Evolutionary conservation across 2,797 vertebrate genomes (phyloP).

Genomic region (Neoniphon sammara): DNA sequence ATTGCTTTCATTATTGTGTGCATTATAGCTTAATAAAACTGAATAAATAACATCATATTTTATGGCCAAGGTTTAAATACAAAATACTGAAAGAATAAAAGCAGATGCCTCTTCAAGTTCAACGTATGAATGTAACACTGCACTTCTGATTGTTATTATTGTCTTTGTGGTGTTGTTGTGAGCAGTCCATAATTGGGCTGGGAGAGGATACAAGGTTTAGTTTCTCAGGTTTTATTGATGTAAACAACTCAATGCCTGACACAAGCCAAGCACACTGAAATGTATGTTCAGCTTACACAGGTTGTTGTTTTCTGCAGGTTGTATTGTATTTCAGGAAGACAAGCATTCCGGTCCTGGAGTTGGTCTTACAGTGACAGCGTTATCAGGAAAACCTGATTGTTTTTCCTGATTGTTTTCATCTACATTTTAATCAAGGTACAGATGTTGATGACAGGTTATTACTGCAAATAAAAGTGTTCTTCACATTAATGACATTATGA

Average conservation of each 20-base stretch:
- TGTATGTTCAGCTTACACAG: slow-evolving; percentile 48
- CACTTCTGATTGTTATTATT: slow-evolving; percentile 52
- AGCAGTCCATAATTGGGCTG: slow-evolving; percentile 37
- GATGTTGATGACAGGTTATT: slow-evolving; percentile 16
- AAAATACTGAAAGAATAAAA: neutral
- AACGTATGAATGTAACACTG: neutral
- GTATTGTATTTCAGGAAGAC: slow-evolving; percentile 52
- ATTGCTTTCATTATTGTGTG: slow-evolving; percentile 9
- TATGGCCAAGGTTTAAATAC: neutral
- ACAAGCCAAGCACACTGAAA: slow-evolving; percentile 56
- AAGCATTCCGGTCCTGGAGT: slow-evolving; percentile 46
- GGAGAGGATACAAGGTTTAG: slow-evolving; percentile 40
- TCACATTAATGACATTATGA: slow-evolving; percentile 43
- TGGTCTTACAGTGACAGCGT: slow-evolving; percentile 23
- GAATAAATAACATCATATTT: slow-evolving; percentile 14
- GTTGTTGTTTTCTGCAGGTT: slow-evolving; percentile 54
- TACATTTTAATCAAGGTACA: slow-evolving; percentile 23
- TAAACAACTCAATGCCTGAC: slow-evolving; percentile 72
- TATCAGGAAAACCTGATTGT: slow-evolving; percentile 32
- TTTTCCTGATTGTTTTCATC: slow-evolving; percentile 37
- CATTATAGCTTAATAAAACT: slow-evolving; percentile 9
- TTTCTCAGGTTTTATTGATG: slow-evolving; percentile 61
- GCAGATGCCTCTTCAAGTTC: neutral
- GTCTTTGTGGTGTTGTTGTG: slow-evolving; percentile 61
- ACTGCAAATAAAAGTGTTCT: slow-evolving; percentile 31